Evolutionary conservation across 1,140 invertebrate species (phyloP).

Genomic region (Drosophila varians): DNA sequence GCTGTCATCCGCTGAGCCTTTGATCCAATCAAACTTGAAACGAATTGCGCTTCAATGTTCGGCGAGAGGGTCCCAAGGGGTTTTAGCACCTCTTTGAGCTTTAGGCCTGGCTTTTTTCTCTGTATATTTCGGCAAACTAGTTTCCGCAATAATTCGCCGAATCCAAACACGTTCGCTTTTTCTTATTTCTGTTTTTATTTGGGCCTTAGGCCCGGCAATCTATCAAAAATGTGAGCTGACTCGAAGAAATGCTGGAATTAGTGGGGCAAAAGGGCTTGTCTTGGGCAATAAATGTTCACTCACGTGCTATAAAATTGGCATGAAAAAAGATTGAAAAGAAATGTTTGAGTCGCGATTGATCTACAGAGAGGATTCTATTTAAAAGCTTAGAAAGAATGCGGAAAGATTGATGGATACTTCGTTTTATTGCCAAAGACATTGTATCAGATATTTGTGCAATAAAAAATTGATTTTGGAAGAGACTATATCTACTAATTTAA

Average conservation of each 20-base stretch:
- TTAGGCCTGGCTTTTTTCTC: slow-evolving; percentile 29
- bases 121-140: slow-evolving; percentile 50
- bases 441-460: neutral
- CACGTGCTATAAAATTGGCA: slow-evolving; percentile 47
- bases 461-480: neutral
- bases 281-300: slow-evolving; percentile 39
- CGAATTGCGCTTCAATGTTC: slow-evolving; percentile 78
- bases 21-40: slow-evolving; percentile 77
- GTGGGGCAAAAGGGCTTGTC: slow-evolving; percentile 30
- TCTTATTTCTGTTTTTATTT: neutral
- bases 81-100: slow-evolving; percentile 66
- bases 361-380: slow-evolving; percentile 19
- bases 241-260: slow-evolving; percentile 45
- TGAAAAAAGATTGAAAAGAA: neutral
- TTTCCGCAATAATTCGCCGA: slow-evolving; percentile 63
- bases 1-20: slow-evolving; percentile 60
- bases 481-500: neutral
- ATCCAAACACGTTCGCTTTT: slow-evolving; percentile 25
- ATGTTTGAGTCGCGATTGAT: slow-evolving; percentile 1
- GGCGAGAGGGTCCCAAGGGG: slow-evolving; percentile 16
- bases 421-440: neutral
- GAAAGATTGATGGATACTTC: slow-evolving; percentile 21
- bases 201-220: slow-evolving; percentile 46
- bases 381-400: slow-evolving; percentile 7
- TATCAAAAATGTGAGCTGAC: slow-evolving; percentile 66